Evolutionary conservation across 1,140 invertebrate genomes (phyloP), one percentile per base, ranked within the genome.

Genomic region (Meteorus sp.): DNA sequence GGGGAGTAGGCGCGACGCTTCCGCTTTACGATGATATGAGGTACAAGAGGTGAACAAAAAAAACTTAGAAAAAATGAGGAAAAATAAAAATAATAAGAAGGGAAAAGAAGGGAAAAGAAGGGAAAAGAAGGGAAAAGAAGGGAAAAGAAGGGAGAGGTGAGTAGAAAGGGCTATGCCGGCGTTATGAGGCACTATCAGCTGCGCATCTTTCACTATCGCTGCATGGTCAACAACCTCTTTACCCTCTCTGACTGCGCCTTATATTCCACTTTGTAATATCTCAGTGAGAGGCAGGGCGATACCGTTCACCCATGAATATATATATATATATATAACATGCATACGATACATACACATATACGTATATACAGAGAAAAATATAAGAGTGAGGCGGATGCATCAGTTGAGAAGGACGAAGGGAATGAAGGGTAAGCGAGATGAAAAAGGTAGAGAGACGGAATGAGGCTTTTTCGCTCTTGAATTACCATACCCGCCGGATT

Each of bases 401-500:
- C n/a, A 35, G 15, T 29, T 13, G 13, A 29, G 13, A 23, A 51
- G 31, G 25, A 15, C 31, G 35, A 52, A 31, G 47, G 19, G 13
- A 39, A 13, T 22, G 17, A 33, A 20, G n/a, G 17, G 11, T 15
- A 33, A 23, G 20, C 35, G 43, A 31, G 22, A 15, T 20, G 19
- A 39, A 20, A n/a, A 19, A 13, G n/a, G 9, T 45, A 19, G 3
- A 13, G 6, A 50, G 50, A 33, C 15, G 19, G 37, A 33, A 6
- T 15, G 31, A 8, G 9, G 52, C 29, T 45, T 47, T 29, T 33
- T 41, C 50, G 43, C 57, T 73, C 65, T 67, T 68, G 62, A 75
- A 78, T 78, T 77, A 78, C 69, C 74, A 78, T 78, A 78, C 69
- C 64, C 56, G 59, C 59, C 66, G 68, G 74, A 76, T 78, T 74